Conservation (phyloP, 1,140 invertebrate species). For the Mizuhopecten yessoensis region DNA sequence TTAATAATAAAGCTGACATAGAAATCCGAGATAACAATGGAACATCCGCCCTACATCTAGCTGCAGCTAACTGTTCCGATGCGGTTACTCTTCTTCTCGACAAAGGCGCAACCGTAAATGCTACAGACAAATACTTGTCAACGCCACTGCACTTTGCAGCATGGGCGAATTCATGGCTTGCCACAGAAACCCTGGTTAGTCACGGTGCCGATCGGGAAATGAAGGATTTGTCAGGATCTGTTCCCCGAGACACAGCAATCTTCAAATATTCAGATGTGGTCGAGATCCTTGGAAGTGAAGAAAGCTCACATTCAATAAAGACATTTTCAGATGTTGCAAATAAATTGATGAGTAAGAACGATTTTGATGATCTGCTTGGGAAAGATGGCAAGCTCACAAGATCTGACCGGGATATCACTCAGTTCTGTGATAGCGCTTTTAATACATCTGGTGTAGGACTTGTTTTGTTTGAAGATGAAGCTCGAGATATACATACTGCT, state of each 20-base stretch:
- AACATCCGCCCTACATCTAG: constrained; percentile 36
- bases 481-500: neutral
- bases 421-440: constrained; percentile 25
- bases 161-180: constrained; percentile 6
- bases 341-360: neutral
- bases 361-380: constrained; percentile 43
- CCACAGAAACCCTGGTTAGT: constrained; percentile 44
- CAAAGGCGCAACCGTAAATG: constrained; percentile 43
- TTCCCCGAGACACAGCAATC: constrained; percentile 10
- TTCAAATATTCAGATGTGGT: neutral
- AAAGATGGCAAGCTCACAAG: neutral
- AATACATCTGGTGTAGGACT: neutral
- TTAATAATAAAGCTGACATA: constrained; percentile 17
- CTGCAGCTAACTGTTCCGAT: constrained; percentile 33
- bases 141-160: constrained; percentile 48
- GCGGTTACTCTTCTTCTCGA: neutral
- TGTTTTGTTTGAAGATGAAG: neutral
- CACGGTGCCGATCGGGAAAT: neutral
- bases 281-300: neutral
- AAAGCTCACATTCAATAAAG: neutral
- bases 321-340: constrained; percentile 45
- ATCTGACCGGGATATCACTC: neutral
- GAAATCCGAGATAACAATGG: neutral
- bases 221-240: constrained; percentile 13
- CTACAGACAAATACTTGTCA: constrained; percentile 42